These are phyloP conservation scores for Lasioglossum lativentre DNA, from an alignment of 2,888 invertebrate genomes.

Conservation along the genomic window DNA sequence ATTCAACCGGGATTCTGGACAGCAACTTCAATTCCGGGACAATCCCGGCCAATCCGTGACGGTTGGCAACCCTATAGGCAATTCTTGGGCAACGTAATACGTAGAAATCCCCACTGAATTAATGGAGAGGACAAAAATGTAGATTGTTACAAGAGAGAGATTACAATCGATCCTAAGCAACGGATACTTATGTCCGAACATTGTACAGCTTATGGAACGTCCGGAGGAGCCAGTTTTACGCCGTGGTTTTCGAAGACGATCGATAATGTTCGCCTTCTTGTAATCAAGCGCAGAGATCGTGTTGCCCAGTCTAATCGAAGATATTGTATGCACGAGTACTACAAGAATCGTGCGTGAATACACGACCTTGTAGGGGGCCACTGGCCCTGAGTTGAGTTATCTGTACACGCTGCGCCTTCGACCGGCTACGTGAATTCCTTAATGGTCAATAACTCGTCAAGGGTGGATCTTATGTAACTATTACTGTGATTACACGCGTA, in stretches of 20 bases:
- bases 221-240: not conserved
- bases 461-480: slow-evolving; percentile 16
- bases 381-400: slow-evolving; percentile 67
- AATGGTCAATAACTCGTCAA: slow-evolving; percentile 5
- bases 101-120: not conserved
- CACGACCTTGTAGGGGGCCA: slow-evolving; percentile 73
- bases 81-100: not conserved
- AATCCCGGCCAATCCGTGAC: too few species aligned
- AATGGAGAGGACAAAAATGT: not conserved
- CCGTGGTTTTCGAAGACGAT: not conserved
- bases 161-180: slow-evolving; percentile 4
- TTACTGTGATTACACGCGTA: not conserved
- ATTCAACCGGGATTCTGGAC: too few species aligned
- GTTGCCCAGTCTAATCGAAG: slow-evolving; percentile 15
- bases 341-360: slow-evolving; percentile 61
- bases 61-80: not conserved
- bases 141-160: slow-evolving; percentile 11
- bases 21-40: too few species aligned
- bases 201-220: not conserved
- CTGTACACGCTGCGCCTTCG: slow-evolving; percentile 17
- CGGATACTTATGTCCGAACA: not conserved
- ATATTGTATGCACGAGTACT: slow-evolving; percentile 32
- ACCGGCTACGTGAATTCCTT: slow-evolving; percentile 7
- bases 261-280: slow-evolving; percentile 4
- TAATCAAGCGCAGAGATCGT: not conserved